phyloP scores from a whole-genome alignment of 2,797 vertebrate species.

The Notolabrus celidotus region DNA sequence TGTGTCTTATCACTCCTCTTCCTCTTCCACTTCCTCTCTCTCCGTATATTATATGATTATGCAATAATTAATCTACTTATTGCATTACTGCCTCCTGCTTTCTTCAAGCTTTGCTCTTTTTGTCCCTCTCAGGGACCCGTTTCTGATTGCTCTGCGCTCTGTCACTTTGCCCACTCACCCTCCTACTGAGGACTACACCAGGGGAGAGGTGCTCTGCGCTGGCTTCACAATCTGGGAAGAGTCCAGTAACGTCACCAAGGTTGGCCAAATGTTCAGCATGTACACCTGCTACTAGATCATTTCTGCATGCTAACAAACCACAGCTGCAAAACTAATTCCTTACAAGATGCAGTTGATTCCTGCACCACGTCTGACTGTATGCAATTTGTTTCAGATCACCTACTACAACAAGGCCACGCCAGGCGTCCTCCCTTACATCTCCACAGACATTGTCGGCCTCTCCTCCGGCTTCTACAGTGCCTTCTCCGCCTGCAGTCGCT shows the following conservation, averaged over 20 bases:
- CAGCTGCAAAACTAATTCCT: background rate
- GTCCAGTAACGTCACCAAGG: conserved; percentile 88
- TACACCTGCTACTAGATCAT: background rate
- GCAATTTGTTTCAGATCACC: conserved; percentile 86
- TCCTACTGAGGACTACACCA: conserved; percentile 80
- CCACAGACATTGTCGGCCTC: conserved; percentile 92
- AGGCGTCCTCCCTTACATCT: conserved; percentile 91
- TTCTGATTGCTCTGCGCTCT: conserved; percentile 93
- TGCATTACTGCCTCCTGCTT: conserved; percentile 11
- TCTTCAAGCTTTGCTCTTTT: conserved; percentile 20
- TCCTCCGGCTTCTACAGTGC: conserved; percentile 90
- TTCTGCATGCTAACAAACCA: background rate
- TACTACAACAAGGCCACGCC: conserved; percentile 96
- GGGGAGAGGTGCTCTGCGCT: conserved; percentile 93
- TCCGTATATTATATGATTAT: background rate
- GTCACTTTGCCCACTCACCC: conserved; percentile 91
- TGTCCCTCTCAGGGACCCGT: conserved; percentile 89
- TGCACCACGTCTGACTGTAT: conserved; percentile 1
- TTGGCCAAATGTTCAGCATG: conserved; percentile 62
- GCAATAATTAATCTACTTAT: background rate
- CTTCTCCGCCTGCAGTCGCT: conserved; percentile 90
- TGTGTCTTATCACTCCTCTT: background rate
- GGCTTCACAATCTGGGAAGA: conserved; percentile 93
- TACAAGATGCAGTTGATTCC: background rate
- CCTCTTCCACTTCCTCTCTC: conserved; percentile 9